Evolutionary conservation across 2,797 vertebrate genomes (phyloP), one percentile per base, ranked within the genome.

Genomic region (Danio tinwini): DNA sequence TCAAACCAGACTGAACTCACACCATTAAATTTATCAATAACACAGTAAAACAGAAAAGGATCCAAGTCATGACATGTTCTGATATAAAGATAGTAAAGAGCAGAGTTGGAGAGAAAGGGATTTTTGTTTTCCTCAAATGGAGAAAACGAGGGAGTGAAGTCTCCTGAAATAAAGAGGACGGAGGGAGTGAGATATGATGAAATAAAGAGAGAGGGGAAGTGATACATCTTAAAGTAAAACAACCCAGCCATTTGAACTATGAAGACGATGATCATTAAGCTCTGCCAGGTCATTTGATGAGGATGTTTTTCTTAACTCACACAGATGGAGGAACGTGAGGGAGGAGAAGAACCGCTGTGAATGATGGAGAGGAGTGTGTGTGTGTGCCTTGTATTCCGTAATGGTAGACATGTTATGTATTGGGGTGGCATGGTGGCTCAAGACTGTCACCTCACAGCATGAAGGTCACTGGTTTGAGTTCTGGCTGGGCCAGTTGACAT

Each of bases 1-100:
- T 61, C 21, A 62, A 74, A 62, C 72, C 45, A 17, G 58, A 74
- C 56, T 74, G 72, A 61, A 47, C 56, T 74, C 56, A 47, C 58
- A 74, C 44, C 42, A 47, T 61, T 62, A 61, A 19, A 73, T 74
- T 49, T 62, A 62, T 61, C 56, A 74, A 49, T 61, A 37, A 59
- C 29, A 61, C 9, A 74, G 45, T 13, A 29, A 61, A 74, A 61
- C 16, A 5, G 21, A 49, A 50, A 59, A 56, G 52, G 39, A 56
- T 72, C 8, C 11, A 44, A 14, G 8, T 39, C 16, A 1, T 50
- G 21, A 61, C 47, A 50, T 62, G 59, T 61, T 50, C 16, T 8
- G 44, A 61, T 42, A 56, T 8, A 62, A 74, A 39, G 44, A 40
- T 29, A 21, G 21, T 63, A 52, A 55, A 74, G 50, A 56, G 14